Base-by-base conservation (phyloP, 2,888 invertebrate species). In the Drosophila barbarae region DNA sequence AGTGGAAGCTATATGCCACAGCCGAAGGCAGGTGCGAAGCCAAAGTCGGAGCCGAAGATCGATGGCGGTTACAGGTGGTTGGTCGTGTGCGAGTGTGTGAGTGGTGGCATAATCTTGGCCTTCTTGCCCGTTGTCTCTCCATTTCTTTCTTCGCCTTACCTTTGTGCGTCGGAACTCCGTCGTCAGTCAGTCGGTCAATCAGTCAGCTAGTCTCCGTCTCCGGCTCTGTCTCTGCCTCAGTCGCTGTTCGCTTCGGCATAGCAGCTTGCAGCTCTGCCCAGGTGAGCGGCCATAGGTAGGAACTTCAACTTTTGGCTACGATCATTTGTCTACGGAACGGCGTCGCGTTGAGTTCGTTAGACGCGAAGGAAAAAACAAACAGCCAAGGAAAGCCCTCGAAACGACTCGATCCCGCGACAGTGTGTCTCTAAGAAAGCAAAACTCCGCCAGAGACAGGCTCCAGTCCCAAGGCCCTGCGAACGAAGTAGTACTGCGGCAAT, bases 301-400 rank as follows among this genome's bases (percentile, higher is more conserved):
- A 81, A 78, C 70, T 80, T 84, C 72, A 51, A 68, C 68, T 70
- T 83, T 83, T 76, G 76, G 72, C 78, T 78, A 73, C 75, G 85
- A 79, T 87, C 87, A 87, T 85, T 87, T 84, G 86, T 86, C 77
- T 83, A 82, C 87, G 80, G 82, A 78, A 77, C 87, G 77, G 77
- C 86, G 83, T 70, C 77, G 86, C 76, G 87, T 74, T 72, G 57
- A 81, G 87, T 84, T 84, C 87, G 84, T 86, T 86, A 83, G 80
- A 84, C 63, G 71, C 56, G 56, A 54, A 67, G 55, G 52, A 67
- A 73, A 69, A 73, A 72, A 57, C n/a, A n/a, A 23, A 23, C 23
- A 23, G 71, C 73, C 68, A 72, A 58, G 55, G 55, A 55, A 49
- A 61, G 49, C 49, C 32, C 44, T 54, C 66, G 63, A 68, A 52